A percentile compares a stretch with the other conserved stretches of the same genome.
phyloP scores from a whole-genome alignment of 2,888 invertebrate genomes.

The Pharmacophagus antenor region DNA sequence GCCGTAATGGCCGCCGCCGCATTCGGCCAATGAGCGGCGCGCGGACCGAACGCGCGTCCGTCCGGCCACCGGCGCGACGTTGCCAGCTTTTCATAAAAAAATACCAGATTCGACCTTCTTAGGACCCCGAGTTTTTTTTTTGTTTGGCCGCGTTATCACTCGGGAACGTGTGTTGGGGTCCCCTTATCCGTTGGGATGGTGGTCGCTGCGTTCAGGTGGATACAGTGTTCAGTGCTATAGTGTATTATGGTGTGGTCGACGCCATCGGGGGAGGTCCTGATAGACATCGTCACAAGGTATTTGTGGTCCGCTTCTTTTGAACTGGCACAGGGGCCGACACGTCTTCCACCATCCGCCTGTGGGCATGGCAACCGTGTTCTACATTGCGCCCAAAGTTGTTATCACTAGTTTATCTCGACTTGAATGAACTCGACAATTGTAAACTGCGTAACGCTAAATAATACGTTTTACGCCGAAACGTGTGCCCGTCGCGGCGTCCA shows the following conservation, averaged over 20 bases:
- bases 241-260: constrained; percentile 79
- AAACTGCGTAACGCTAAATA: too few species aligned
- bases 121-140: constrained; percentile 77
- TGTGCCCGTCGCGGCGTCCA: too few species aligned
- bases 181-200: constrained; percentile 77
- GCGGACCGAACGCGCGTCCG: constrained; percentile 77
- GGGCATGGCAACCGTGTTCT: too few species aligned
- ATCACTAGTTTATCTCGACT: too few species aligned
- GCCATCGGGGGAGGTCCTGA: constrained; percentile 74
- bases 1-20: constrained; percentile 76
- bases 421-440: too few species aligned
- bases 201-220: constrained; percentile 60
- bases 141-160: constrained; percentile 79
- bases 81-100: constrained; percentile 78
- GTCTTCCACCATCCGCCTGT: too few species aligned
- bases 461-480: too few species aligned
- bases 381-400: too few species aligned
- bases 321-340: too few species aligned
- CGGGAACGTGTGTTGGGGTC: constrained; percentile 69
- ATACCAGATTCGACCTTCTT: constrained; percentile 80
- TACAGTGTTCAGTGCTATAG: constrained; percentile 64
- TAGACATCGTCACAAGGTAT: constrained; percentile 76
- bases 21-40: constrained; percentile 77
- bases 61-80: constrained; percentile 70
- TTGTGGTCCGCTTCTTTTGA: constrained; percentile 41